Conservation (phyloP, 2,888 invertebrate species). For the Sesamia inferens region DNA sequence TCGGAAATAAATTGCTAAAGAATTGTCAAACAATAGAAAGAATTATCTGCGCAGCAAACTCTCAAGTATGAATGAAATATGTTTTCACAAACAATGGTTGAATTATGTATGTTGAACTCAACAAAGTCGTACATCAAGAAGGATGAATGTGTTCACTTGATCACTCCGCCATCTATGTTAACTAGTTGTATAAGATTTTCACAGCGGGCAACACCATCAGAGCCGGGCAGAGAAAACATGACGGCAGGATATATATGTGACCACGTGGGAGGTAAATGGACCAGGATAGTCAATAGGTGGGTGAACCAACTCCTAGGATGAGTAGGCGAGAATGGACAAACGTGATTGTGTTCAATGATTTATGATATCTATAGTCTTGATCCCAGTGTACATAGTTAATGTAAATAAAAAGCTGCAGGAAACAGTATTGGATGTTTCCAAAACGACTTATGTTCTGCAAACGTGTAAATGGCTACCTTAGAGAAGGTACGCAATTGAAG, state of each 20-base stretch:
- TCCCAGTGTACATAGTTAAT: constrained; percentile 69
- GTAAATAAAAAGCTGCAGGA: constrained; percentile 56
- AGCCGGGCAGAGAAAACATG: constrained; percentile 50
- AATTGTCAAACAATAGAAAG: constrained; percentile 60
- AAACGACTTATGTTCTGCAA: constrained; percentile 43
- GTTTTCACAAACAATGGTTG: constrained; percentile 61
- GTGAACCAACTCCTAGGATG: constrained; percentile 67
- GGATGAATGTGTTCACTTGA: constrained; percentile 49
- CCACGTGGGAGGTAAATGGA: constrained; percentile 75
- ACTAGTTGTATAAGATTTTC: constrained; percentile 57
- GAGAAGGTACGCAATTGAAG: constrained; percentile 17
- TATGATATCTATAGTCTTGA: constrained; percentile 72
- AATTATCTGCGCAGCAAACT: constrained; percentile 63
- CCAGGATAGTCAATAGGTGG: constrained; percentile 68
- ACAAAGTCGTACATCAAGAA: constrained; percentile 52
- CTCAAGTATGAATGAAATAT: constrained; percentile 59
- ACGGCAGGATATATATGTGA: constrained; percentile 43
- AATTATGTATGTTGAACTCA: constrained; percentile 52
- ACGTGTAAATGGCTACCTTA: constrained; percentile 41
- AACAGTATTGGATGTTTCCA: constrained; percentile 43
- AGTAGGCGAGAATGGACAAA: constrained; percentile 69
- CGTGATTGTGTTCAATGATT: constrained; percentile 70
- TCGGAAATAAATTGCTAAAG: constrained; percentile 50
- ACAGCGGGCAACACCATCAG: constrained; percentile 39
- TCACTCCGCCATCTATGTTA: constrained; percentile 38